Base-by-base conservation (phyloP, 2,797 vertebrate genomes). In the Euthynnus affinis region DNA sequence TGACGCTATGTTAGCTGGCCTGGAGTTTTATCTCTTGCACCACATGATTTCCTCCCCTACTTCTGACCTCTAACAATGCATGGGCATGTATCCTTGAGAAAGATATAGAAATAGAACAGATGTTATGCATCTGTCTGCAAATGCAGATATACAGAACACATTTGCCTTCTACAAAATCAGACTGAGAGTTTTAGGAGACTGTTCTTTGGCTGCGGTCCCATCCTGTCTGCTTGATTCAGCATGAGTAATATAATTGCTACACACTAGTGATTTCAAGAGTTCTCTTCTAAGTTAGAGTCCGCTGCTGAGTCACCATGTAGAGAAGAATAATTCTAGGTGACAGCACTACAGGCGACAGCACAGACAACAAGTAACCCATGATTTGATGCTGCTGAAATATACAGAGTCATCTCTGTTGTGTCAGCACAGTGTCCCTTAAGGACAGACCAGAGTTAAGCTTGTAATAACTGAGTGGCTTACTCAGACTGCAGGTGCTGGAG, bases 271-370 rank as follows among this genome's bases (percentile, higher is more conserved):
- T 90, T 87, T 90, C 55, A 78, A 83, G 86, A 90, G 63, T 83
- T 67, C 32, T 64, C 62, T 65, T 85, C 73, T 60, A 69, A 82
- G 81, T 86, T 87, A 79, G 84, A 87, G 82, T 79, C 80, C 48
- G 27, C 67, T 25, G 81, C 86, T 90, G 88, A 91, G 84, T 93
- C 91, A 90, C 84, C 86, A 81, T 32, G 56, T 68, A 65, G 80
- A 85, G 53, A 76, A 88, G 66, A 79, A 85, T 92, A 89, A 93
- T 90, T 83, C 81, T 83, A 85, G 87, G 78, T 89, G 92, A 92
- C 91, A 88, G 89, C 14, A 37, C 86, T 79, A 76, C n/a, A 44
- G 89, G 84, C 71, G 58, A 86, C 81, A 68, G 85, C 86, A 67
- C 78, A 89, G 71, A 91, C 84, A 88, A 77, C 87, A 86, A 87